These are phyloP conservation scores for Litoditis marina DNA, from an alignment of 2,888 invertebrate species.

Conservation along the genomic window DNA sequence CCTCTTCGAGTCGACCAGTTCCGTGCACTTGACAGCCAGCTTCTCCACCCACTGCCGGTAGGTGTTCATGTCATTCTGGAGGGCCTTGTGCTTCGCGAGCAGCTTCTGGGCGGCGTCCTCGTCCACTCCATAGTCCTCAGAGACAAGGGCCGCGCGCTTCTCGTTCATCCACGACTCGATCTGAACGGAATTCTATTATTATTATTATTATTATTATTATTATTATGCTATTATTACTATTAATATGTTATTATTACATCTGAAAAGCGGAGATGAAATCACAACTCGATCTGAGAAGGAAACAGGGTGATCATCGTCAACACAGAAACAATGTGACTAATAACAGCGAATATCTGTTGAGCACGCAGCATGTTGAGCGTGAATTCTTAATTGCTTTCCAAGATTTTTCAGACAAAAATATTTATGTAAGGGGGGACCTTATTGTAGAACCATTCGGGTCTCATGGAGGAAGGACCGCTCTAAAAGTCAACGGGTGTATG, in stretches of 20 bases:
- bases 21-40: conserved; percentile 36
- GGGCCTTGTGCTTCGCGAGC: conserved; percentile 86
- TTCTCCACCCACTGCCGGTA: conserved; percentile 51
- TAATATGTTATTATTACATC: too few relatives aligned
- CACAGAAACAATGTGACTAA: too few relatives aligned
- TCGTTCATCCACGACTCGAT: conserved; percentile 90
- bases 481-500: too few relatives aligned
- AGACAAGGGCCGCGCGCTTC: conserved; percentile 76
- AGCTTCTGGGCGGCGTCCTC: conserved; percentile 86
- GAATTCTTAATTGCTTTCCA: too few relatives aligned
- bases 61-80: conserved; percentile 55
- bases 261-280: too few relatives aligned
- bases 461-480: too few relatives aligned
- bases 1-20: conserved; percentile 32
- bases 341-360: too few relatives aligned
- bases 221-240: too few relatives aligned
- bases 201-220: too few relatives aligned
- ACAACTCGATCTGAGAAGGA: background rate
- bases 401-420: too few relatives aligned
- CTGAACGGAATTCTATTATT: conserved; percentile 1
- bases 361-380: too few relatives aligned
- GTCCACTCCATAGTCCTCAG: conserved; percentile 81
- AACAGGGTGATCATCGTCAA: background rate
- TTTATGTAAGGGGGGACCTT: too few relatives aligned
- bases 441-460: background rate